phyloP scores from a whole-genome alignment of 2,888 invertebrate genomes.

The Callyntrura guangdongensis region DNA sequence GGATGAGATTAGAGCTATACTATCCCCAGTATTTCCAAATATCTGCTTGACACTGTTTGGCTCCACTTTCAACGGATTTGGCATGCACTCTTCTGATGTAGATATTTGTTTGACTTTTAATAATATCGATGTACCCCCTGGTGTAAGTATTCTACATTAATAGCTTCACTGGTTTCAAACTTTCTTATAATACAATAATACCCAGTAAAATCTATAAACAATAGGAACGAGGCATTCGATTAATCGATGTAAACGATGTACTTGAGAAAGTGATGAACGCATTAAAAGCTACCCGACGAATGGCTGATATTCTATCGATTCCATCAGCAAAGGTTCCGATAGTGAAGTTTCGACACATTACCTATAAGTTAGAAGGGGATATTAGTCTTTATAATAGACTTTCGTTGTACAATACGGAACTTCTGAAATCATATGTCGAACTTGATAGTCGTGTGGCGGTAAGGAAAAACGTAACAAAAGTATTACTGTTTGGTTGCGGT shows the following conservation, averaged over 20 bases:
- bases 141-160: constrained; percentile 33
- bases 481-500: not conserved
- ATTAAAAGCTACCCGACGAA: constrained; percentile 76
- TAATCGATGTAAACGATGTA: constrained; percentile 71
- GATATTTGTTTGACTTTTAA: constrained; percentile 88
- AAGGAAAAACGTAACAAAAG: constrained; percentile 67
- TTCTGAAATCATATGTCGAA: constrained; percentile 87
- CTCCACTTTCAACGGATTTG: constrained; percentile 89
- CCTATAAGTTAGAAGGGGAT: constrained; percentile 87
- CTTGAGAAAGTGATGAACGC: constrained; percentile 79
- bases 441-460: constrained; percentile 87
- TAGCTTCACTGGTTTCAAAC: not conserved
- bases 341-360: constrained; percentile 87
- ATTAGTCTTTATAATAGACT: constrained; percentile 88
- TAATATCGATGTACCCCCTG: constrained; percentile 68
- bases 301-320: constrained; percentile 86
- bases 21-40: constrained; percentile 85
- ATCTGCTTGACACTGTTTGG: constrained; percentile 88
- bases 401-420: constrained; percentile 87
- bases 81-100: constrained; percentile 88
- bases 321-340: constrained; percentile 89
- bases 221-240: constrained; percentile 70
- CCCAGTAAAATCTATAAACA: constrained; percentile 28
- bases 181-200: not conserved
- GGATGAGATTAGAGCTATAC: constrained; percentile 85